Evolutionary conservation across 35 echinoderm and acorn worm species (phyloP), one percentile per base, ranked within the genome.

Genomic region (Diadema setosum): DNA sequence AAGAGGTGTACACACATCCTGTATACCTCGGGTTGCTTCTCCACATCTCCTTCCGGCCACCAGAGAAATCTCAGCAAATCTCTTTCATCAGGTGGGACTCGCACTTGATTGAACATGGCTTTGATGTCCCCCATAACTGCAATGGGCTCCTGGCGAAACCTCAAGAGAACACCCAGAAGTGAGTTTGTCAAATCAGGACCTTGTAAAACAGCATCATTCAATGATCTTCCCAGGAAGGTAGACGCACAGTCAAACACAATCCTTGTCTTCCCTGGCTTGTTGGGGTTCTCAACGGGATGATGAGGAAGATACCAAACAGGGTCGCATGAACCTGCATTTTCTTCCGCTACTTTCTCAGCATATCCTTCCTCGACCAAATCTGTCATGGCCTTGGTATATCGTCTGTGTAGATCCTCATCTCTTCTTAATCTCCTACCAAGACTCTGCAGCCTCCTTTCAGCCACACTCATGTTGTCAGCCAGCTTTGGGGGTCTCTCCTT

Each of bases 71-170:
- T 64, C 30, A 86, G 30, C n/a, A 33, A 31, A 56, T 92, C 90
- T 58, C 70, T 45, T 5, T 92, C 90, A 36, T 9, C 30, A 26
- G 15, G 2, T 8, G 83, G 73, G 5, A 92, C 90, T 32, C 46
- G 36, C 5, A 82, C 90, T 33, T 92, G 83, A 11, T 39, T 39
- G 39, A 92, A 90, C 92, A 94, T 90, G 23, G 34, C 87, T 58
- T 94, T 67, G 26, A 94, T 60, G 57, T 90, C 92, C 3, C 86
- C 58, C 75, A 84, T 82, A 25, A 78, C 11, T 1, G 92, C 87
- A 41, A 90, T 50, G 31, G 78, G 65, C 42, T 90, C 76, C 30
- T 94, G 65, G 37, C 87, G 41, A 32, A 93, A 93, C 35, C 57
- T 37, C 5, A 87, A 59, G 11, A 93, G 76, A 5, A 93, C 86